These are phyloP conservation scores for Motacilla tschutschensis DNA, from an alignment of 2,113 vertebrate genomes.

Conservation along the genomic window DNA sequence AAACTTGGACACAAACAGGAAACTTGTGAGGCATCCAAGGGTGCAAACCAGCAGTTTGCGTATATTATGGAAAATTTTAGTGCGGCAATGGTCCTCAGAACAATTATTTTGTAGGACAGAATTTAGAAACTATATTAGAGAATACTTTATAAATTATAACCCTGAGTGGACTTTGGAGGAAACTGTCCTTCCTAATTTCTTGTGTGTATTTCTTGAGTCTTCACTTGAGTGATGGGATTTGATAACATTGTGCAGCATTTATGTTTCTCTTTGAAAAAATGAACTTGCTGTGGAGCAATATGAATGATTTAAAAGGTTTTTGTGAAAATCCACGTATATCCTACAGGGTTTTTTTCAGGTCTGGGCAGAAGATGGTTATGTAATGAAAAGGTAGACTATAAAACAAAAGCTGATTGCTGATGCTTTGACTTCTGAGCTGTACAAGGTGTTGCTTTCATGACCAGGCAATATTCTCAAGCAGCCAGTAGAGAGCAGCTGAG, in stretches of 20 bases:
- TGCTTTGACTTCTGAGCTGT: background rate
- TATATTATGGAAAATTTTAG: background rate
- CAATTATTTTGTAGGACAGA: background rate
- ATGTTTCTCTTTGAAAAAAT: background rate
- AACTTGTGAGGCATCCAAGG: background rate
- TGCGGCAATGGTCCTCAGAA: background rate
- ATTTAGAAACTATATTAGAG: background rate
- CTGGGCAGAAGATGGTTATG: background rate
- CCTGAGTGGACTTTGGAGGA: background rate
- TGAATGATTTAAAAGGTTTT: background rate
- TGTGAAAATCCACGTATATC: background rate
- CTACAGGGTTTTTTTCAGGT: background rate
- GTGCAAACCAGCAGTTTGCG: background rate
- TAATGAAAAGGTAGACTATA: background rate
- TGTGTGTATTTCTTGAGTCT: background rate
- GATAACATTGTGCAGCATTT: background rate
- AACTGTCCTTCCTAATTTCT: background rate
- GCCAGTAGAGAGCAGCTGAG: slow-evolving; percentile 80
- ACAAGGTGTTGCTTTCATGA: background rate
- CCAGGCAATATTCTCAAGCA: background rate
- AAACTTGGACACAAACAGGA: background rate
- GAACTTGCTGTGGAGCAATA: background rate
- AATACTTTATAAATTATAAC: background rate
- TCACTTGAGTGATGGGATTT: background rate
- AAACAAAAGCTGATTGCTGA: background rate